These are phyloP conservation scores for Plectus sambesii DNA, from an alignment of 1,140 invertebrate genomes.

Conservation along the genomic window DNA sequence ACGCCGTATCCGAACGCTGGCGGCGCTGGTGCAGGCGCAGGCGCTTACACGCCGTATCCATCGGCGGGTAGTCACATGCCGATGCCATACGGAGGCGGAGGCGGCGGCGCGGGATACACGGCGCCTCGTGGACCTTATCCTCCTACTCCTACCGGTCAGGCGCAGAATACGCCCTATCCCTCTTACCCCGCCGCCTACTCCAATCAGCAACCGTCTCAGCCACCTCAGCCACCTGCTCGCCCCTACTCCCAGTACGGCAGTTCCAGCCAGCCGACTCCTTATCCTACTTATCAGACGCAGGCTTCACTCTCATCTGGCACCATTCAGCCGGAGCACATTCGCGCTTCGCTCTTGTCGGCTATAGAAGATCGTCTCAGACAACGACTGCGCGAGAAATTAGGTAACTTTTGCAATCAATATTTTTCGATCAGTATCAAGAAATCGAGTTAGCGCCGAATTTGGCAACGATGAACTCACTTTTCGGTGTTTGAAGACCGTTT, in stretches of 20 bases:
- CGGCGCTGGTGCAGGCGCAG: conserved; percentile 36
- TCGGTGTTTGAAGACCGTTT: no score
- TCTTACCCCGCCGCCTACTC: conserved; percentile 20
- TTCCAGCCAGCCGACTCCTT: background rate
- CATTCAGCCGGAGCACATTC: conserved; percentile 86
- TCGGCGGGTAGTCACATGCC: conserved; percentile 10
- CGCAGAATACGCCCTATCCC: conserved; percentile 25
- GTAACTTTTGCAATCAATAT: conserved; percentile 50
- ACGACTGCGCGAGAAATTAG: conserved; percentile 72
- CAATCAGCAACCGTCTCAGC: conserved; percentile 15
- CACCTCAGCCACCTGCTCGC: conserved; percentile 11
- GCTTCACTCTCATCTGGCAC: conserved; percentile 49
- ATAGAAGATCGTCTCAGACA: conserved; percentile 83
- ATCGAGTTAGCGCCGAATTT: conserved; percentile 4
- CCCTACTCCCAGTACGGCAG: background rate
- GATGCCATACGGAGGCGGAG: conserved; percentile 11
- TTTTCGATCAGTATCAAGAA: background rate
- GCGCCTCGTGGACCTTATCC: conserved; percentile 10
- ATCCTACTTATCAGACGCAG: conserved; percentile 13
- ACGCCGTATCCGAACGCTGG: conserved; percentile 38
- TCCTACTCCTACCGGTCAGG: conserved; percentile 7
- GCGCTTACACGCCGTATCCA: conserved; percentile 28
- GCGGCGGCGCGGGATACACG: background rate
- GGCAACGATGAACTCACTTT: no score
- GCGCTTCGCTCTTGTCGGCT: conserved; percentile 78